These are phyloP conservation scores for Leptoteleia sp. DNA, from an alignment of 1,140 invertebrate species.

Conservation along the genomic window DNA sequence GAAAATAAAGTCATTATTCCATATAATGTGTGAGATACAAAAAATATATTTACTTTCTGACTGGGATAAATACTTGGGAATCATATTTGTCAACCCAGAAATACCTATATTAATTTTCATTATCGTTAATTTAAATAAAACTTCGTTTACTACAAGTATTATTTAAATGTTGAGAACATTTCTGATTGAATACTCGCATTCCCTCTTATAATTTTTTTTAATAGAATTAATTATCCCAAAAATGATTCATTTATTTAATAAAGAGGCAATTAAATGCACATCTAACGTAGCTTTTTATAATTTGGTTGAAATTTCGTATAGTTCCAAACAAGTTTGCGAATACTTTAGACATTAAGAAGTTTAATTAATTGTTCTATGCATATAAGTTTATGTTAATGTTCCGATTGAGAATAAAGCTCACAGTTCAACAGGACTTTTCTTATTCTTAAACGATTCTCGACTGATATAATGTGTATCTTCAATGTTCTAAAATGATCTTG, in stretches of 20 bases:
- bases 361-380: constrained; percentile 35
- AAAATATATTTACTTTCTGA: no score
- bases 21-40: background rate
- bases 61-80: no score
- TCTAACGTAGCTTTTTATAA: constrained; percentile 27
- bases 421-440: constrained; percentile 1
- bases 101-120: no score
- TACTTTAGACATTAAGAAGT: constrained; percentile 49
- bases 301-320: constrained; percentile 34
- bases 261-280: constrained; percentile 25
- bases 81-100: no score
- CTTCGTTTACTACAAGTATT: constrained; percentile 21
- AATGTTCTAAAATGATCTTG: no score
- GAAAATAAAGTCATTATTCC: no score
- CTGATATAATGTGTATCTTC: no score
- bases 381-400: constrained; percentile 21
- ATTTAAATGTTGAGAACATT: constrained; percentile 4
- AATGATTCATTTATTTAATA: constrained; percentile 12
- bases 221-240: constrained; percentile 16
- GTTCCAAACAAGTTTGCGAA: constrained; percentile 46
- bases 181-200: constrained; percentile 17
- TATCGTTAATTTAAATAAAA: constrained; percentile 8
- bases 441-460: no score
- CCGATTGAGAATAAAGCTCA: constrained; percentile 1
- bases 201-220: constrained; percentile 3